Percentiles rank a stretch among this genome's conserved stretches.
Evolutionary conservation across 2,797 vertebrate genomes (phyloP).

Genomic region (Muraenolepis orangiensis): DNA sequence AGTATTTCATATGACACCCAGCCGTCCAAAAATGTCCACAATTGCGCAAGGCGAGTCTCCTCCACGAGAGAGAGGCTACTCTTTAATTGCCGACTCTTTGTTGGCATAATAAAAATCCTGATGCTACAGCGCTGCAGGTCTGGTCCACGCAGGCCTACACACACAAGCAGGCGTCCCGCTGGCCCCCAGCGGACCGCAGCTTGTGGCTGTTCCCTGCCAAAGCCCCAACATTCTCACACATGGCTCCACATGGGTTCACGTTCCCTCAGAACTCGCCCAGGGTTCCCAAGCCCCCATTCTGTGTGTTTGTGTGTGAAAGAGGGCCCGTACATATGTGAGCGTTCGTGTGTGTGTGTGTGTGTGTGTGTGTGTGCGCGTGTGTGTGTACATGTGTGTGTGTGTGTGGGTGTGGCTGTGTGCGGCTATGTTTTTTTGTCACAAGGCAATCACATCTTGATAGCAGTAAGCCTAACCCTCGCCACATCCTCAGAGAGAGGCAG

Average conservation of each 20-base stretch:
- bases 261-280: conserved; percentile 47
- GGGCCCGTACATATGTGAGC: conserved; percentile 14
- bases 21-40: conserved; percentile 32
- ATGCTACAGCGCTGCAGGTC: conserved; percentile 52
- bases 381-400: conserved; percentile 28
- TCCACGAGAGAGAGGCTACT: conserved; percentile 45
- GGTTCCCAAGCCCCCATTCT: conserved; percentile 11
- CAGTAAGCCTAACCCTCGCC: conserved; percentile 38
- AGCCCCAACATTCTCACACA: conserved; percentile 55
- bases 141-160: conserved; percentile 49
- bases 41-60: conserved; percentile 48
- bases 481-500: conserved; percentile 49
- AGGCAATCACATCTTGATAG: conserved; percentile 63
- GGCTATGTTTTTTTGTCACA: conserved; percentile 64
- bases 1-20: conserved; percentile 35
- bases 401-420: conserved; percentile 39
- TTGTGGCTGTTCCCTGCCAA: conserved; percentile 51
- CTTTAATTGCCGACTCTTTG: conserved; percentile 53
- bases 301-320: conserved; percentile 3
- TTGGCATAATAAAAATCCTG: conserved; percentile 60
- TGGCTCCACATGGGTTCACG: conserved; percentile 40
- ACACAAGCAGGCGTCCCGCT: conserved; percentile 36
- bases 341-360: conserved; percentile 14
- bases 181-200: conserved; percentile 48
- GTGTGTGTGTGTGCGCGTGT: conserved; percentile 13